Evolutionary conservation across 2,113 vertebrate genomes (phyloP), one percentile per base, ranked within the genome.

Genomic region (Calidris pugnax): DNA sequence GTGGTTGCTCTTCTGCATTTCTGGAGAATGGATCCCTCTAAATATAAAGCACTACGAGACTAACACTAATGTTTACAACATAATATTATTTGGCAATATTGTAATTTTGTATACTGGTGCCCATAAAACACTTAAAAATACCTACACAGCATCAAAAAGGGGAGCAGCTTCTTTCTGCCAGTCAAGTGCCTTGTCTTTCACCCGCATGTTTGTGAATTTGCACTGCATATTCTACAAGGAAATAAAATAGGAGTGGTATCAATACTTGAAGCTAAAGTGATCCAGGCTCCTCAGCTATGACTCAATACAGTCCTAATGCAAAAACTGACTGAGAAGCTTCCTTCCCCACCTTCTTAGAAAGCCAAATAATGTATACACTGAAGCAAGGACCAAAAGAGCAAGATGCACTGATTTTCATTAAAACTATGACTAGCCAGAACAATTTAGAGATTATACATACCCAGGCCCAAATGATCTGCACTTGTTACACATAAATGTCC

Each of bases 71-170:
- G 76, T 60, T 93, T 85, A 91, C 87, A 94, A 94, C 66, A 94
- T 27, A 8, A 60, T 30, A 20, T 20, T 66, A 79, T 72, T 94
- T 85, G 76, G 78, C 37, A 87, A 81, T 6, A 28, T 15, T 37
- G 30, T 48, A n/a, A 67, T 78, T 89, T 74, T 32, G 56, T 43
- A 67, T 15, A 50, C 17, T 39, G 27, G 24, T 75, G 66, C 27
- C 66, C 35, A 78, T 18, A 82, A 95, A 96, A 75, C 75, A 74
- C 47, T 60, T 63, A 22, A 47, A 91, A 94, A 80, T 94, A 98
- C 98, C 98, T 97, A 99, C 98, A 98, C 21, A 17, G 94, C 97
- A 89, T 93, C 97, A 91, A 96, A 95, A 95, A 98, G 92, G 67
- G 96, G 93, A 77, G 90, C 77, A 47, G 95, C 79, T 80, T 98